phyloP scores from a whole-genome alignment of 2,888 invertebrate genomes.

The Halocaridina rubra region DNA sequence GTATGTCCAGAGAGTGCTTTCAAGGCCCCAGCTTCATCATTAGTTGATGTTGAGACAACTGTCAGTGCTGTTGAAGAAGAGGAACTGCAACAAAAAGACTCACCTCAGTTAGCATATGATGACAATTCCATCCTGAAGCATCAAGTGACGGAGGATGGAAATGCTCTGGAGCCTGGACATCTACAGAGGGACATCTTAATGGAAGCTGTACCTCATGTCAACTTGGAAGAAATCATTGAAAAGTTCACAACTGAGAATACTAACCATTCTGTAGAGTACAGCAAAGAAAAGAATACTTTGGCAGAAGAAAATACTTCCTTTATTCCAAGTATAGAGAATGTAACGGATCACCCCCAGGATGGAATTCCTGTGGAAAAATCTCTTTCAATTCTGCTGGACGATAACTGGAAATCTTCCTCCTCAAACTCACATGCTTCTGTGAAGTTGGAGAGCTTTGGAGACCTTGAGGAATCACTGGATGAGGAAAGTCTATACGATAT shows the following conservation, averaged over 20 bases:
- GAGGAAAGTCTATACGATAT: slow-evolving; percentile 46
- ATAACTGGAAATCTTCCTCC: background rate
- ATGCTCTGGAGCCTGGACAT: background rate
- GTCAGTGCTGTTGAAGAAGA: background rate
- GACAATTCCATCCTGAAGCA: slow-evolving; percentile 20
- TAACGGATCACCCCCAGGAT: background rate
- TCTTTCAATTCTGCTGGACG: background rate
- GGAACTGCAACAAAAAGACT: background rate
- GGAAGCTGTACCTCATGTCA: slow-evolving; percentile 37
- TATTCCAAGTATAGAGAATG: background rate
- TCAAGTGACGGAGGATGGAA: background rate
- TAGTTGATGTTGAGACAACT: background rate
- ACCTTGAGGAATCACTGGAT: background rate
- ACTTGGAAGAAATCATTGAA: slow-evolving; percentile 43
- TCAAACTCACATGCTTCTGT: background rate
- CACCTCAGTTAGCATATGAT: background rate
- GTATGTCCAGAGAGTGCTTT: background rate
- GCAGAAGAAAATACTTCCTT: background rate
- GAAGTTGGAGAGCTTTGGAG: background rate
- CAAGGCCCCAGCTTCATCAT: background rate
- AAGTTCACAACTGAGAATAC: slow-evolving; percentile 29
- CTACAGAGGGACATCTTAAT: background rate
- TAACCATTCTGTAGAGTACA: background rate
- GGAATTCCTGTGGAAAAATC: background rate
- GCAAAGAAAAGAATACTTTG: no score